Evolutionary conservation across 2,797 vertebrate species (phyloP).

Genomic region (Coracias cyanogaster): DNA sequence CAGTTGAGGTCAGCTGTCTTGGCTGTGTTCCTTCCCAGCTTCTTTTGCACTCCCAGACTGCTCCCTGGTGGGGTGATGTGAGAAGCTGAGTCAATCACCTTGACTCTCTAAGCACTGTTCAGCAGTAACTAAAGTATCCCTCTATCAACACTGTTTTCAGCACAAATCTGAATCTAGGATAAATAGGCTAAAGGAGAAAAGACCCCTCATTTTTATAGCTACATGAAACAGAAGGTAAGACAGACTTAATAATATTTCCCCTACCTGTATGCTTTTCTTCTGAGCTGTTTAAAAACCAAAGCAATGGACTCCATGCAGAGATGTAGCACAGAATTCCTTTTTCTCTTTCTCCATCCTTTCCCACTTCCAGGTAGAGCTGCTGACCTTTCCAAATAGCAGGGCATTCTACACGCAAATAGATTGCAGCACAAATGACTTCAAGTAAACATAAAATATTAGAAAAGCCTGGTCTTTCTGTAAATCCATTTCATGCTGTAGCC

Average conservation of each 20-base stretch:
- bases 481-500: neutral
- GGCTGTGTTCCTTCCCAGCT: neutral
- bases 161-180: neutral
- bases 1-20: neutral
- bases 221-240: neutral
- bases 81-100: neutral
- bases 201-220: neutral
- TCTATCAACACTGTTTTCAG: neutral
- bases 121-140: neutral
- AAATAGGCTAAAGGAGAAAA: neutral
- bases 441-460: neutral
- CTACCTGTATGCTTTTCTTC: neutral
- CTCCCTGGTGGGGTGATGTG: neutral
- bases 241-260: neutral
- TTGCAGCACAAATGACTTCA: neutral
- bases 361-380: neutral
- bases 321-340: neutral
- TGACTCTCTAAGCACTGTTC: neutral
- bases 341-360: neutral
- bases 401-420: neutral
- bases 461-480: neutral
- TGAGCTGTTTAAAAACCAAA: neutral
- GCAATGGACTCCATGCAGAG: neutral
- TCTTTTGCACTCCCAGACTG: neutral
- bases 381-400: neutral